Conservation (phyloP, 1,140 invertebrate species). For the Colletes gigas region DNA sequence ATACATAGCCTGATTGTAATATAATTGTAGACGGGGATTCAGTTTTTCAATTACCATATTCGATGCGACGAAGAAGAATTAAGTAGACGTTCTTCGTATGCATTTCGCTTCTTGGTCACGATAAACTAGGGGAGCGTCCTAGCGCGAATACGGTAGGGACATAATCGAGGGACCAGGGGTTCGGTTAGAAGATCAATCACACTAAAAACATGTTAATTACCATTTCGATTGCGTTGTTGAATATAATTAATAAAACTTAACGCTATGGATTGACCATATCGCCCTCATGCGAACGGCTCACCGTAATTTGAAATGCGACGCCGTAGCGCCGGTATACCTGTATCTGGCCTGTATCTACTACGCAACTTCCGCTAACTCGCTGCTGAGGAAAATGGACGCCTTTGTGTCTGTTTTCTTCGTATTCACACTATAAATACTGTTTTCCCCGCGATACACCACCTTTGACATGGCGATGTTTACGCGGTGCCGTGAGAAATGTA, state of each 20-base stretch:
- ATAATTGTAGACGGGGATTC: neutral
- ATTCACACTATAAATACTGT: constrained; percentile 77
- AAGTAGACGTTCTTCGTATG: neutral
- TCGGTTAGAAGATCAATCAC: neutral
- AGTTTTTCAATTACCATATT: neutral
- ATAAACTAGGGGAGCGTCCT: neutral
- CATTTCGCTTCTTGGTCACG: neutral
- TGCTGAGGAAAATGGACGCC: constrained; percentile 81
- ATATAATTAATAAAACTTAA: neutral
- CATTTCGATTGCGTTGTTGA: neutral
- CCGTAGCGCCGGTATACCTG: constrained; percentile 63
- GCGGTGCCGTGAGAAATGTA: constrained; percentile 63
- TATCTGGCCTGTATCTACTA: constrained; percentile 74
- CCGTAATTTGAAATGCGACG: constrained; percentile 58
- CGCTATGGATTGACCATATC: neutral
- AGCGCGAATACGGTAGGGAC: neutral
- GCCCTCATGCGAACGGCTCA: constrained; percentile 38
- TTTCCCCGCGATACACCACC: constrained; percentile 66
- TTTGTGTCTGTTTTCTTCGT: constrained; percentile 81
- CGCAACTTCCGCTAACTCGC: constrained; percentile 79
- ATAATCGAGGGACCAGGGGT: neutral
- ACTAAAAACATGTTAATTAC: neutral
- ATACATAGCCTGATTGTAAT: neutral
- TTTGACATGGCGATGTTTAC: constrained; percentile 71
- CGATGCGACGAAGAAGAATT: neutral